Percentiles rank a stretch among this genome's conserved stretches.
Evolutionary conservation across 2,797 vertebrate genomes (phyloP).

Genomic region (Sylvia borin): DNA sequence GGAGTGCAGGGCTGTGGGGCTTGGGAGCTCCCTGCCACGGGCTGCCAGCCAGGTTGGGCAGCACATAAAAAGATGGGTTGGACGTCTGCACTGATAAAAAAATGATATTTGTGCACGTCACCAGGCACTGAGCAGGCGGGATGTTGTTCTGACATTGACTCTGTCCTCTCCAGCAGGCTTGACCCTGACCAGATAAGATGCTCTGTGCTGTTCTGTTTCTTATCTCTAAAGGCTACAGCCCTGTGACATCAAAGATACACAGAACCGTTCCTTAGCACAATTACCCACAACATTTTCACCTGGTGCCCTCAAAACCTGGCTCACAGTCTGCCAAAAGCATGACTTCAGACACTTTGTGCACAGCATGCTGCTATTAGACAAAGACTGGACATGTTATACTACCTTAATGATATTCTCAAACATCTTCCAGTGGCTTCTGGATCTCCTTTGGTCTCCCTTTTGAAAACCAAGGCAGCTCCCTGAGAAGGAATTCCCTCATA

Average conservation of each 20-base stretch:
- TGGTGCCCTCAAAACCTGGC: neutral
- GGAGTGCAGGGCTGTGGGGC: neutral
- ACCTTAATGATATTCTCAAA: neutral
- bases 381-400: accelerated
- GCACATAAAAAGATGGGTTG: neutral
- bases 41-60: neutral
- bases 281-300: neutral
- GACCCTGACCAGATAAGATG: neutral
- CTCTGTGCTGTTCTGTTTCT: neutral
- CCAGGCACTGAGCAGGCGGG: neutral
- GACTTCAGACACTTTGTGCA: neutral
- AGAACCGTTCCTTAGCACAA: neutral
- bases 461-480: neutral
- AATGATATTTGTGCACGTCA: neutral
- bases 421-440: neutral
- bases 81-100: neutral
- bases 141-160: neutral
- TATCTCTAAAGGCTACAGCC: neutral
- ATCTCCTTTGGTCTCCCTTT: neutral
- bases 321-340: neutral
- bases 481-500: neutral
- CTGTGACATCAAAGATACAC: neutral
- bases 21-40: neutral
- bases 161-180: neutral
- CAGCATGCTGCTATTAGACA: neutral